Evolutionary conservation across 2,113 vertebrate species (phyloP).

Genomic region (Erinaceus europaeus): DNA sequence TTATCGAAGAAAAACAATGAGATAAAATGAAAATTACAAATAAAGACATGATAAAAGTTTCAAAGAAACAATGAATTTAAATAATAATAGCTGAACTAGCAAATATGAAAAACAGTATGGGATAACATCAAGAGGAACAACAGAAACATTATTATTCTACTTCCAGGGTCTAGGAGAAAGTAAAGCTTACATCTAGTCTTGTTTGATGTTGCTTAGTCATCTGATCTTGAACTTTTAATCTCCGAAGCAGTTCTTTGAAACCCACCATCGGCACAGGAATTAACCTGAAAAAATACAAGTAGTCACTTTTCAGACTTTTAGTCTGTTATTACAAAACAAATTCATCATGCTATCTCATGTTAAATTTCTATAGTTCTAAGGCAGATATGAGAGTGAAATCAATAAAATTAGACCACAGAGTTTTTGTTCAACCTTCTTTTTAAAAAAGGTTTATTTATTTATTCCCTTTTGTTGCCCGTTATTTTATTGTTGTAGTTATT

Average conservation of each 20-base stretch:
- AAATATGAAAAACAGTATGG: too few relatives aligned
- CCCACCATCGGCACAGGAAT: slow-evolving; percentile 99
- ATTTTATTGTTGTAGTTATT: too few relatives aligned
- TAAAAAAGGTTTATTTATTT: too few relatives aligned
- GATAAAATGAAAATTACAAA: too few relatives aligned
- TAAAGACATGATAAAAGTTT: too few relatives aligned
- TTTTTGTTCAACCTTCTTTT: slow-evolving; percentile 36
- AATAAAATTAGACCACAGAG: neutral
- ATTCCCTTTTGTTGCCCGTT: too few relatives aligned
- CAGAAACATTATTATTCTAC: neutral
- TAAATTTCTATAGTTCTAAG: slow-evolving; percentile 13
- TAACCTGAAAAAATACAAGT: slow-evolving; percentile 82
- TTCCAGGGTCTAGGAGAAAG: neutral
- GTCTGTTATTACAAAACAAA: neutral
- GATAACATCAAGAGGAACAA: too few relatives aligned
- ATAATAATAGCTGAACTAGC: too few relatives aligned
- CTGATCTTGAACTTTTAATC: slow-evolving; percentile 97
- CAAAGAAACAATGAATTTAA: too few relatives aligned
- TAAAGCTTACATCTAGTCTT: slow-evolving; percentile 92
- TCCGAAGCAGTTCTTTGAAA: slow-evolving; percentile 93
- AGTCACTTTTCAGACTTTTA: slow-evolving; percentile 23
- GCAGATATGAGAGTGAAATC: neutral
- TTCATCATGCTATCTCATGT: slow-evolving; percentile 3
- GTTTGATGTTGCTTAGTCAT: slow-evolving; percentile 99
- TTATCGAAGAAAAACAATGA: too few relatives aligned